These are phyloP conservation scores for Brachionus manjavacas DNA, from an alignment of 1,140 invertebrate genomes.

Conservation along the genomic window DNA sequence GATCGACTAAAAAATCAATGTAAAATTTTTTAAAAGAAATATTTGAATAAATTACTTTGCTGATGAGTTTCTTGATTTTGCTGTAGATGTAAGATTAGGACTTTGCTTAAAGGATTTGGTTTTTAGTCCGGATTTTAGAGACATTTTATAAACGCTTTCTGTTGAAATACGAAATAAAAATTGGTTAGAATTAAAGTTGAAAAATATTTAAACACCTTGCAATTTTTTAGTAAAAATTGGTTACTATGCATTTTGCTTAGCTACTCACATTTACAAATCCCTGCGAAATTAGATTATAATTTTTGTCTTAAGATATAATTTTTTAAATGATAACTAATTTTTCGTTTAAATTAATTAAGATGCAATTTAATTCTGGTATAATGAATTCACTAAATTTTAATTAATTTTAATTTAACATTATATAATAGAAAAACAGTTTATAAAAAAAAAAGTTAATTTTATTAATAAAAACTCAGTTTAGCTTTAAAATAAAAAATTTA, in stretches of 20 bases:
- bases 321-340: too few species aligned
- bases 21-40: too few species aligned
- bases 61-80: background rate
- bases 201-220: background rate
- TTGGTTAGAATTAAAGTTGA: background rate
- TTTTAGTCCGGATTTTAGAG: background rate
- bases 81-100: background rate
- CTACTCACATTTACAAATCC: background rate
- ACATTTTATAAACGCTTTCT: background rate
- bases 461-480: too few species aligned
- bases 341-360: too few species aligned
- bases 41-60: background rate
- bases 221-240: background rate
- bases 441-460: too few species aligned
- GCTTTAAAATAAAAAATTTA: too few species aligned
- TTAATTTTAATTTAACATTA: too few species aligned
- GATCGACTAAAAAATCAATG: background rate
- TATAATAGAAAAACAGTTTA: too few species aligned
- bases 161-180: background rate
- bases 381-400: too few species aligned
- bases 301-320: background rate
- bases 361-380: too few species aligned
- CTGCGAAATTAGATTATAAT: background rate
- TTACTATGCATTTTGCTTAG: conserved; percentile 18
- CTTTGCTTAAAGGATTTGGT: conserved; percentile 7